Evolutionary conservation across 2,888 invertebrate species (phyloP).

Genomic region (Sinodicranocentrus sp.): DNA sequence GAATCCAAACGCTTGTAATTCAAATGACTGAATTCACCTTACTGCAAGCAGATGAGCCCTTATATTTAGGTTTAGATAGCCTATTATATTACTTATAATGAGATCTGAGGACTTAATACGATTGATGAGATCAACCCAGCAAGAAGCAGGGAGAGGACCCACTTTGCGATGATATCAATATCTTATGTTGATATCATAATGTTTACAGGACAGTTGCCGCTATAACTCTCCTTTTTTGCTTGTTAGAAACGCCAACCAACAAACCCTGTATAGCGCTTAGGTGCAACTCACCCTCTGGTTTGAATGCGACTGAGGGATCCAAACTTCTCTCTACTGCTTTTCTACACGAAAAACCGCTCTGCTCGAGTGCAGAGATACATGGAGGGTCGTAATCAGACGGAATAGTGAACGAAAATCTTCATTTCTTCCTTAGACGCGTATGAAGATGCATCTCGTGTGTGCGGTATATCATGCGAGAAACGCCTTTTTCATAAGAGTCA

Average conservation of each 20-base stretch:
- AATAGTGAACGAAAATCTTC: constrained; percentile 15
- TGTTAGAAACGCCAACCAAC: background rate
- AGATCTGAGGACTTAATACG: too few species aligned
- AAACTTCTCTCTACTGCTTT: constrained; percentile 38
- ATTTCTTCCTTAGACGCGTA: constrained; percentile 2
- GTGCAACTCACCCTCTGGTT: constrained; percentile 52
- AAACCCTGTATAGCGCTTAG: too few species aligned
- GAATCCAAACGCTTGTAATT: too few species aligned
- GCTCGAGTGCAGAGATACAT: background rate
- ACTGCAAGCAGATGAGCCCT: too few species aligned
- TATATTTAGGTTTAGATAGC: too few species aligned
- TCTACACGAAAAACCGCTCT: constrained; percentile 25
- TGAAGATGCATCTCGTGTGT: background rate
- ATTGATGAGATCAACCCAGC: too few species aligned
- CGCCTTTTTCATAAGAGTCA: constrained; percentile 47
- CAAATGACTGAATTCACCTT: too few species aligned
- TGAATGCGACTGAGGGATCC: constrained; percentile 54
- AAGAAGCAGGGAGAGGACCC: too few species aligned
- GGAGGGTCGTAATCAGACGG: constrained; percentile 18
- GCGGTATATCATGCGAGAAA: constrained; percentile 6
- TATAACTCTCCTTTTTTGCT: background rate
- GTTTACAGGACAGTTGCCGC: background rate
- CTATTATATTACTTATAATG: too few species aligned
- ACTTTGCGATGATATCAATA: too few species aligned
- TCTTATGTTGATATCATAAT: too few species aligned